phyloP scores from a whole-genome alignment of 2,113 vertebrate genomes.

The Chloropsis hardwickii region DNA sequence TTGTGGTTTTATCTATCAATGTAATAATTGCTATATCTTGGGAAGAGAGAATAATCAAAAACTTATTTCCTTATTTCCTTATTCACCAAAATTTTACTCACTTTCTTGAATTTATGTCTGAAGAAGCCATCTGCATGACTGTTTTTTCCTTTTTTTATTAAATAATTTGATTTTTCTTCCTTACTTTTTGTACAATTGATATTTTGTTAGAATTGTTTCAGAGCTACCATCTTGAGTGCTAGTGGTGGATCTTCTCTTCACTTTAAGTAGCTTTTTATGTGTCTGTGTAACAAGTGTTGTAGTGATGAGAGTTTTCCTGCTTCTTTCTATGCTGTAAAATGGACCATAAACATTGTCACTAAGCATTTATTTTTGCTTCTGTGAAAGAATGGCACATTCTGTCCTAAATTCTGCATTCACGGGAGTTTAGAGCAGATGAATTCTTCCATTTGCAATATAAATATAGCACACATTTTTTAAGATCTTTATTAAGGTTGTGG shows the following conservation, averaged over 20 bases:
- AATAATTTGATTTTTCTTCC: not conserved
- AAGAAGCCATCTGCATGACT: not conserved
- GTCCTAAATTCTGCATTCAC: not conserved
- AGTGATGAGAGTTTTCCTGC: not conserved
- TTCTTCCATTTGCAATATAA: not conserved
- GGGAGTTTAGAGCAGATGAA: not conserved
- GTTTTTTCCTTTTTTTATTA: not conserved
- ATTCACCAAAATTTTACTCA: not conserved
- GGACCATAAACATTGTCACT: not conserved
- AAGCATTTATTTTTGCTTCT: not conserved
- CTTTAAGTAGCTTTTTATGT: not conserved
- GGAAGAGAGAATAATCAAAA: not conserved
- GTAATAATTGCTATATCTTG: not conserved
- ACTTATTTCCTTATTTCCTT: not conserved
- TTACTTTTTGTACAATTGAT: not conserved
- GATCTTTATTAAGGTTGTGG: not conserved
- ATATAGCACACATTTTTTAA: not conserved
- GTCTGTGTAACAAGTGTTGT: not conserved
- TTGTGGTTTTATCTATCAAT: fast-evolving
- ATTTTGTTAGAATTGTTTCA: not conserved
- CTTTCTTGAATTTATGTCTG: not conserved
- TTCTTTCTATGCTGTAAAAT: not conserved
- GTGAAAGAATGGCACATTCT: not conserved
- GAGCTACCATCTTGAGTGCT: not conserved
- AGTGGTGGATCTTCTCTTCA: not conserved